Conservation (phyloP, 2,113 vertebrate species). For the Phylloscopus whistleri region DNA sequence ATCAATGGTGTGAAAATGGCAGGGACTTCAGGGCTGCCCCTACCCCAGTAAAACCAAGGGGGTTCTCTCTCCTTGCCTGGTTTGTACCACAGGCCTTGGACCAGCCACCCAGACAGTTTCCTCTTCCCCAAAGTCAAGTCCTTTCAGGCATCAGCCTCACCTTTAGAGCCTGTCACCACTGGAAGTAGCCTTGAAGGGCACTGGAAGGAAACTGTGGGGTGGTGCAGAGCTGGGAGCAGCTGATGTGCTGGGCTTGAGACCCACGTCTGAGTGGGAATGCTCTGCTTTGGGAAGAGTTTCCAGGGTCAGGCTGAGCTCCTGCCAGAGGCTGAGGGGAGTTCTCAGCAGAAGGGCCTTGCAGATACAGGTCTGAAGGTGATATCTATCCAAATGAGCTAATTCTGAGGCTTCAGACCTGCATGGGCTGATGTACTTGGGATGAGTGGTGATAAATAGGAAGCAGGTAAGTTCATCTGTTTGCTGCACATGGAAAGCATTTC, state of each 20-base stretch:
- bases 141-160: not conserved
- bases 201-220: accelerated
- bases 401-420: not conserved
- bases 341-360: not conserved
- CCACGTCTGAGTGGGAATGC: accelerated
- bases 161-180: not conserved
- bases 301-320: not conserved
- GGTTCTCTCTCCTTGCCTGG: not conserved
- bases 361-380: not conserved
- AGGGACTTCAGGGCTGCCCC: not conserved
- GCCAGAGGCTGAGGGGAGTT: not conserved
- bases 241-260: not conserved
- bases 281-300: not conserved
- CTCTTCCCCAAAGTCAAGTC: not conserved
- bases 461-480: not conserved
- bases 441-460: not conserved
- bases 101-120: not conserved
- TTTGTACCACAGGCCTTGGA: not conserved
- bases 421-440: not conserved
- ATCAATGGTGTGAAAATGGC: not conserved
- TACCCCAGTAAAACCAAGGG: not conserved
- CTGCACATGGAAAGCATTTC: not conserved
- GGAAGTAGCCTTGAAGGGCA: not conserved
- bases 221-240: not conserved
- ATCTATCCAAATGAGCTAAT: not conserved